A percentile compares a stretch with the other conserved stretches of the same genome.
Evolutionary conservation across 2,888 invertebrate species (phyloP).

Genomic region (Eupithecia vulgata): DNA sequence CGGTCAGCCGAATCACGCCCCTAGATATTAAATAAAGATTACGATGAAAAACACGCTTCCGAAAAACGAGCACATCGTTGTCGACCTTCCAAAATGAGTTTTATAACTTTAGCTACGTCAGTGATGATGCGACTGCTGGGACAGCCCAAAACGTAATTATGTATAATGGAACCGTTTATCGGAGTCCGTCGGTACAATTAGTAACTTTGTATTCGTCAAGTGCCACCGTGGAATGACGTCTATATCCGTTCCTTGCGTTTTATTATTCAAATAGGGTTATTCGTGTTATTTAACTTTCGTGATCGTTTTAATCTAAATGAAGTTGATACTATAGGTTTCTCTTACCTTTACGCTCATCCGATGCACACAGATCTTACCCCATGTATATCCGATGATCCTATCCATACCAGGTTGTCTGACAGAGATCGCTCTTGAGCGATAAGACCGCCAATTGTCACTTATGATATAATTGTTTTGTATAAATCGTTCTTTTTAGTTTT

Average conservation of each 20-base stretch:
- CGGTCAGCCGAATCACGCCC: slow-evolving; percentile 33
- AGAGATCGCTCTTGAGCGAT: no score
- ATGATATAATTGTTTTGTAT: no score
- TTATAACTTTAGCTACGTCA: slow-evolving; percentile 64
- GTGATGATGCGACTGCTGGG: slow-evolving; percentile 51
- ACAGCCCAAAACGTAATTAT: slow-evolving; percentile 63
- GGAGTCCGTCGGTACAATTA: slow-evolving; percentile 66
- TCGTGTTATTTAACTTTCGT: slow-evolving; percentile 21
- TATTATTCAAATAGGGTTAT: slow-evolving; percentile 34
- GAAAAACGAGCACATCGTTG: slow-evolving; percentile 41
- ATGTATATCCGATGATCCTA: no score
- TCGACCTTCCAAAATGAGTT: slow-evolving; percentile 61
- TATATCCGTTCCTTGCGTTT: slow-evolving; percentile 35
- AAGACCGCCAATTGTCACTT: no score
- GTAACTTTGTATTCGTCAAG: slow-evolving; percentile 62
- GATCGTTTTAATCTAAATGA: slow-evolving; percentile 21
- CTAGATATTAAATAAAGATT: slow-evolving; percentile 41
- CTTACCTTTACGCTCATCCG: no score
- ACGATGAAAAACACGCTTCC: slow-evolving; percentile 39
- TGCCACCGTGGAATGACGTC: slow-evolving; percentile 42
- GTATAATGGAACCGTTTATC: slow-evolving; percentile 72
- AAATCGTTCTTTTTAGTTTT: no score
- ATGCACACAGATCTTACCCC: no score
- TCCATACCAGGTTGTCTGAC: no score
- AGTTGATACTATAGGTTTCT: background rate